Percentiles rank a stretch among this genome's conserved stretches.
These are phyloP conservation scores for Propithecus deckenii DNA, from an alignment of 2,797 vertebrate genomes.

Conservation along the genomic window DNA sequence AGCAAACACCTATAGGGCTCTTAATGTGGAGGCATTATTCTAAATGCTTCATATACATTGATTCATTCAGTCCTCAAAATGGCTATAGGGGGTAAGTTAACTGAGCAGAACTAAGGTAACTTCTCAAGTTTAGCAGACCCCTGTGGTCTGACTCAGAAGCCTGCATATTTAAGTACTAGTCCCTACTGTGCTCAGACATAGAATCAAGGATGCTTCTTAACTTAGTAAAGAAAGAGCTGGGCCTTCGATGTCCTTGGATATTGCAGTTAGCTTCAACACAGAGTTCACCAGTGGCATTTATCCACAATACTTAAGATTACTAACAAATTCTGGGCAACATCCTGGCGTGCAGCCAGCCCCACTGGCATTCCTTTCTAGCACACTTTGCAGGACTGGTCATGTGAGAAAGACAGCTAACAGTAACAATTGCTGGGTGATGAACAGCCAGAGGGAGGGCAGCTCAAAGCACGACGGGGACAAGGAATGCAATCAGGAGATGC, in stretches of 20 bases:
- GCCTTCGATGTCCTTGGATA: neutral
- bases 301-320: neutral
- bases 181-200: neutral
- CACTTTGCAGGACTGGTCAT: constrained; percentile 22
- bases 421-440: constrained; percentile 59
- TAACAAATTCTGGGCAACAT: neutral
- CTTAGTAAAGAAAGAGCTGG: neutral
- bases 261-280: neutral
- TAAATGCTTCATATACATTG: constrained; percentile 13
- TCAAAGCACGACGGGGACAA: neutral
- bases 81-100: neutral
- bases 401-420: constrained; percentile 52
- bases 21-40: neutral
- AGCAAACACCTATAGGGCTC: neutral
- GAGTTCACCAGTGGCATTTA: neutral
- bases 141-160: neutral
- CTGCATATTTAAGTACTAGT: neutral
- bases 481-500: constrained; percentile 68
- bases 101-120: neutral
- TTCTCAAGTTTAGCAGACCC: neutral
- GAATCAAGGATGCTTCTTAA: neutral
- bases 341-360: neutral
- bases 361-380: constrained; percentile 34
- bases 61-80: neutral
- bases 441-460: constrained; percentile 61